Evolutionary conservation across 1,140 invertebrate genomes (phyloP).

Genomic region (Drosophila biarmipes): DNA sequence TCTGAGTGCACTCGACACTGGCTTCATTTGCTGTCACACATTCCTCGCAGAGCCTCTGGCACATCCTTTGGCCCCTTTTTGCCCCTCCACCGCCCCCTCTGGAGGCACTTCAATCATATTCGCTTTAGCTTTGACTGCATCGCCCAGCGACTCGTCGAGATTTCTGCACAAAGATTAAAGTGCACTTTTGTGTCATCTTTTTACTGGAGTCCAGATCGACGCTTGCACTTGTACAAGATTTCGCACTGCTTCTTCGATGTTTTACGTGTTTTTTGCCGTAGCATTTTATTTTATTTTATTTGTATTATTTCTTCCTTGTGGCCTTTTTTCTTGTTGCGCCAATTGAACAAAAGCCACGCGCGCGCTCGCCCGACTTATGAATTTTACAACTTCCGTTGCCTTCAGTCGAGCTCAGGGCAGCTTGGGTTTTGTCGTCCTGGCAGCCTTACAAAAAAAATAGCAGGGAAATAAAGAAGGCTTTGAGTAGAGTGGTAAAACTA

Average conservation of each 20-base stretch:
- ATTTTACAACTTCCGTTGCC: slow-evolving; percentile 78
- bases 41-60: slow-evolving; percentile 7
- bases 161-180: slow-evolving; percentile 78
- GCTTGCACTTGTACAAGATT: slow-evolving; percentile 68
- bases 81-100: not conserved
- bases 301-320: slow-evolving; percentile 25
- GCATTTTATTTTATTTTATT: slow-evolving; percentile 20
- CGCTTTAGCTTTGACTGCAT: slow-evolving; percentile 55
- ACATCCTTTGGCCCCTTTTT: not conserved
- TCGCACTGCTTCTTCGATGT: slow-evolving; percentile 16
- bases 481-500: not conserved
- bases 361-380: slow-evolving; percentile 69
- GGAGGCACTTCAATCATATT: slow-evolving; percentile 74
- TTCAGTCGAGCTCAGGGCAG: slow-evolving; percentile 51
- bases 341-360: slow-evolving; percentile 75
- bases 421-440: slow-evolving; percentile 57
- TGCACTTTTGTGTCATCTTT: slow-evolving; percentile 81
- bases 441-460: slow-evolving; percentile 12
- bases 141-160: slow-evolving; percentile 45
- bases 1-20: slow-evolving; percentile 11
- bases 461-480: not conserved
- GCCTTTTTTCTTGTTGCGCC: slow-evolving; percentile 54
- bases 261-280: slow-evolving; percentile 9
- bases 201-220: slow-evolving; percentile 59
- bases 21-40: slow-evolving; percentile 36